Conservation (phyloP, 2,888 invertebrate species). For the Sinopyrophorus schimmeli region DNA sequence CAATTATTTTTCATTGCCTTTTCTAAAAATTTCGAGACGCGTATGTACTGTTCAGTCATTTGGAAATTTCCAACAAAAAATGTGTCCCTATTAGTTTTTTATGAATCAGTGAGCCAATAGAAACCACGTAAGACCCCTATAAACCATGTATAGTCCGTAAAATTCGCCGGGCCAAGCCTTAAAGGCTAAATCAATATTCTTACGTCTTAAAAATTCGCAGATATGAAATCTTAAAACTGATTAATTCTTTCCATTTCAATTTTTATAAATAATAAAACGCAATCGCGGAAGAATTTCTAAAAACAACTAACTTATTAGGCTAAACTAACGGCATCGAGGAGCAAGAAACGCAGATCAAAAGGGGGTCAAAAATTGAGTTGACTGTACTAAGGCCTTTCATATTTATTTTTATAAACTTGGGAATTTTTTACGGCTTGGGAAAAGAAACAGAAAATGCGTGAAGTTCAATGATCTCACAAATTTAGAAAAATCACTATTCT, state of each 20-base stretch:
- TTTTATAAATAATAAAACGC: conserved; percentile 31
- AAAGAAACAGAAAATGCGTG: conserved; percentile 53
- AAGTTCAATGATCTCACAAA: conserved; percentile 50
- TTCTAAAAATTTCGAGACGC: conserved; percentile 54
- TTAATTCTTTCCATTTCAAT: conserved; percentile 37
- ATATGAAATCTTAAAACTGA: conserved; percentile 45
- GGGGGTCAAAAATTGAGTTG: conserved; percentile 54
- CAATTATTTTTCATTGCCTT: conserved; percentile 42
- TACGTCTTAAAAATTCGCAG: conserved; percentile 55
- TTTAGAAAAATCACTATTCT: conserved; percentile 24
- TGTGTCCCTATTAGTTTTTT: conserved; percentile 55
- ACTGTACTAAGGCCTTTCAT: conserved; percentile 53
- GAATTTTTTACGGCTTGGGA: conserved; percentile 52
- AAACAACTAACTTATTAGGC: conserved; percentile 44
- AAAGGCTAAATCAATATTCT: conserved; percentile 56
- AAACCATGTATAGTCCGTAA: conserved; percentile 56
- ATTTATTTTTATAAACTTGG: conserved; percentile 56
- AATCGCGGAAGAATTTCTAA: conserved; percentile 32
- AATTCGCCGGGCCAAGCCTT: conserved; percentile 57
- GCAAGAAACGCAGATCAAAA: conserved; percentile 52
- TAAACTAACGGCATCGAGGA: conserved; percentile 52
- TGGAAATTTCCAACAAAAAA: conserved; percentile 66
- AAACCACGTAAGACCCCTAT: conserved; percentile 57
- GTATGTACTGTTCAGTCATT: conserved; percentile 60
- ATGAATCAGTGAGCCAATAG: conserved; percentile 58